A percentile compares a stretch with the other conserved stretches of the same genome.
phyloP scores from a whole-genome alignment of 2,888 invertebrate genomes.

The Tethea ocularis region DNA sequence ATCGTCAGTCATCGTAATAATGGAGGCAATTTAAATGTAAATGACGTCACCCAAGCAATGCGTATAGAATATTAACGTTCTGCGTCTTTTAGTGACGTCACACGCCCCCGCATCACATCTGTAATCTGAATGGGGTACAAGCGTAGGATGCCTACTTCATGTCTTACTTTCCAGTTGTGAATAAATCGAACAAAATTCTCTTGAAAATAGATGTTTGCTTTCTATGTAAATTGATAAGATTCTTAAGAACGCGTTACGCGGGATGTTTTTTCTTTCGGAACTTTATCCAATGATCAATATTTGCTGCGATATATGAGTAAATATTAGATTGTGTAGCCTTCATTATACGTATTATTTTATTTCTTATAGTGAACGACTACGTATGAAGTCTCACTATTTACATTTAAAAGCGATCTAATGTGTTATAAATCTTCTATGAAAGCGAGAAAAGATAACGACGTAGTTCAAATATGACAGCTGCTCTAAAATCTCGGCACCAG shows the following conservation, averaged over 20 bases:
- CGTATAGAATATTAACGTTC: conserved; percentile 32
- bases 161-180: conserved; percentile 18
- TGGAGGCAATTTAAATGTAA: conserved; percentile 21
- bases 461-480: conserved; percentile 15
- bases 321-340: neutral
- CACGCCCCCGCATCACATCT: conserved; percentile 39
- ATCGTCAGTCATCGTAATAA: neutral
- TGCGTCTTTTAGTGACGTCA: conserved; percentile 50
- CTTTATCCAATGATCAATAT: neutral
- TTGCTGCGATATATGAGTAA: neutral
- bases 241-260: neutral
- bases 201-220: neutral
- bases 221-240: conserved; percentile 18
- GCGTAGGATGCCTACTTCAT: conserved; percentile 36
- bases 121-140: conserved; percentile 29
- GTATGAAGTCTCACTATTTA: neutral
- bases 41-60: conserved; percentile 35
- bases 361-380: too few species aligned
- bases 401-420: neutral
- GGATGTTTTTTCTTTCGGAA: neutral
- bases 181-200: conserved; percentile 20
- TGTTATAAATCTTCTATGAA: conserved; percentile 1
- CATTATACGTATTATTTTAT: too few species aligned
- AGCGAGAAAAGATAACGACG: conserved; percentile 2
- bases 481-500: conserved; percentile 27